Percentiles rank a stretch among this genome's conserved stretches.
Conservation (phyloP, 2,797 vertebrate genomes). For the Echiichthys vipera region DNA sequence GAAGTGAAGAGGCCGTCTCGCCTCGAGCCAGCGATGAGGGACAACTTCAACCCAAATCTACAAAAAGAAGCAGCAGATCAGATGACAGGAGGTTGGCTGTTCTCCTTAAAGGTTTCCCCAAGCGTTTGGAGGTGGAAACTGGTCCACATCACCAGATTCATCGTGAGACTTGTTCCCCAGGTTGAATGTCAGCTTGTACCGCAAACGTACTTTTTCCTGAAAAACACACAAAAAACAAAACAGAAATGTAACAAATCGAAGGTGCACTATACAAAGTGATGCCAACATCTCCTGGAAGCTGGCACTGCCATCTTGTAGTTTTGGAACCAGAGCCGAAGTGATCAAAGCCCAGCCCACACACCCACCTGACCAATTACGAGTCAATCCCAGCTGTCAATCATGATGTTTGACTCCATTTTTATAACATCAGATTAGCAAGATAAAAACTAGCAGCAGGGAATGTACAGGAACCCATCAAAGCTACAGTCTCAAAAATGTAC, state of each 20-base stretch:
- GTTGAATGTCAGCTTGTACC: slow-evolving; percentile 95
- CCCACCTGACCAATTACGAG: no score
- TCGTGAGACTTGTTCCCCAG: slow-evolving; percentile 91
- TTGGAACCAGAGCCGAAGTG: no score
- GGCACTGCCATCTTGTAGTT: no score
- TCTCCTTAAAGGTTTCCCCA: slow-evolving; percentile 92
- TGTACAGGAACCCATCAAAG: not conserved
- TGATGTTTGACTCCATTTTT: no score
- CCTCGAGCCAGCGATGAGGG: slow-evolving; percentile 35
- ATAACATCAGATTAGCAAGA: no score
- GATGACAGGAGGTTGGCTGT: slow-evolving; percentile 52
- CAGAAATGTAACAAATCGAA: no score
- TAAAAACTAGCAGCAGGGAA: no score
- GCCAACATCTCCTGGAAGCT: no score
- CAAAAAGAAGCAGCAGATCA: slow-evolving; percentile 69
- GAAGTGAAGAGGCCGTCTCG: slow-evolving; percentile 13
- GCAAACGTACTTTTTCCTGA: slow-evolving; percentile 97
- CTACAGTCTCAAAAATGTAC: not conserved
- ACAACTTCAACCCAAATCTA: slow-evolving; percentile 61
- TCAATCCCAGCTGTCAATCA: no score
- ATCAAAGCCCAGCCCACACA: no score
- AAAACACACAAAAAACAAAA: slow-evolving; percentile 10
- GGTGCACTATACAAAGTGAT: no score
- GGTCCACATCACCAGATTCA: slow-evolving; percentile 95
- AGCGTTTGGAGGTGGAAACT: slow-evolving; percentile 92